phyloP scores from a whole-genome alignment of 2,113 vertebrate species.

The Hirundichthys speculiger region DNA sequence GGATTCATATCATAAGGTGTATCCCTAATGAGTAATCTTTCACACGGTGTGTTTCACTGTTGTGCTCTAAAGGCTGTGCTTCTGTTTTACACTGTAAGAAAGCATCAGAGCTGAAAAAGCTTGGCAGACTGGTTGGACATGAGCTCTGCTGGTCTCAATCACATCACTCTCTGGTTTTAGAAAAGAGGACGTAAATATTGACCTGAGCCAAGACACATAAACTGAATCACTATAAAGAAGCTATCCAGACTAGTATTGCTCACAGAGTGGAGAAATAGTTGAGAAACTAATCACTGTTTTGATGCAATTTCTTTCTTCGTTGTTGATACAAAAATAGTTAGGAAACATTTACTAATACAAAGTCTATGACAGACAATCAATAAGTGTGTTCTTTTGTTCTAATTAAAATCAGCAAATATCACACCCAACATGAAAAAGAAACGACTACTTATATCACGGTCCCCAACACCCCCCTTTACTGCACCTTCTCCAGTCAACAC shows the following conservation, averaged over 20 bases:
- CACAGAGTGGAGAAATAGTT: slow-evolving; percentile 45
- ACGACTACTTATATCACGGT: slow-evolving; percentile 36
- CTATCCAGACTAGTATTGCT: slow-evolving; percentile 57
- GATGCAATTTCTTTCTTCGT: slow-evolving; percentile 14
- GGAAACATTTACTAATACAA: slow-evolving; percentile 73
- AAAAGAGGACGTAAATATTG: slow-evolving; percentile 8
- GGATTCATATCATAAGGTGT: too few species aligned
- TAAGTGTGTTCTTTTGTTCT: slow-evolving; percentile 49
- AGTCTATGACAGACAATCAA: slow-evolving; percentile 62
- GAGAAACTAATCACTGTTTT: slow-evolving; percentile 36
- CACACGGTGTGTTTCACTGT: slow-evolving; percentile 63
- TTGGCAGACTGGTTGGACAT: slow-evolving; percentile 27
- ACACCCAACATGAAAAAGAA: slow-evolving; percentile 54
- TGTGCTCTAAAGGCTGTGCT: slow-evolving; percentile 68
- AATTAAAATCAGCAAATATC: slow-evolving; percentile 53
- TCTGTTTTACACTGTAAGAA: slow-evolving; percentile 58
- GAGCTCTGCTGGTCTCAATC: slow-evolving; percentile 39
- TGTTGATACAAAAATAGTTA: slow-evolving; percentile 80
- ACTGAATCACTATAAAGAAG: slow-evolving; percentile 32
- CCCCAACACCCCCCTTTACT: slow-evolving; percentile 13
- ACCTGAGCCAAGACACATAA: slow-evolving; percentile 14
- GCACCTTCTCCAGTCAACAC: neutral
- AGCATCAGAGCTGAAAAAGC: slow-evolving; percentile 62
- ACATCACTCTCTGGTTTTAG: slow-evolving; percentile 7
- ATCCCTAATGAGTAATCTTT: too few species aligned